Evolutionary conservation across 1,140 invertebrate species (phyloP), one percentile per base, ranked within the genome.

Genomic region (Pogonus chalceus): DNA sequence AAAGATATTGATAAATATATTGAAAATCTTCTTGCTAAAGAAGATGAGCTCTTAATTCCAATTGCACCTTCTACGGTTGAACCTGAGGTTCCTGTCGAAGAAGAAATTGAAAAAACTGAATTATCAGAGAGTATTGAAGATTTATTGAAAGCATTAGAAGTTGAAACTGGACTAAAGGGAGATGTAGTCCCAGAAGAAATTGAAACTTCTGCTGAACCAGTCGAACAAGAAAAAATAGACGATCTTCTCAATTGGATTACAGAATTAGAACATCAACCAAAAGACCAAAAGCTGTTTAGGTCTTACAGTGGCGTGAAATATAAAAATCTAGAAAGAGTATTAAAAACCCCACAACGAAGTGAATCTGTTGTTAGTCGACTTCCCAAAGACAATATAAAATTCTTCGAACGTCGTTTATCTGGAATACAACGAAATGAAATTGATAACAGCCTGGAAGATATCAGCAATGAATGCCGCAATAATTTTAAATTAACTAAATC

Each of bases 221-320:
- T 49, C 14, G 9, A 46, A 46, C 10, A 12, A 22, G 65, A 70
- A 20, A 69, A 67, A 58, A 66, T 69, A 20, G 63, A 65, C 22
- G 65, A 69, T 62, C 47, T 70, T 1, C 55, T 70, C 2, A 57
- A 53, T 31, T 70, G 66, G 66, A 68, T 70, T 57, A 64, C 69
- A 18, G 65, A 65, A 24, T 58, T 70, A 26, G 66, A 69, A 35
- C 62, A 69, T 56, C 62, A 69, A 51, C 58, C 62, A 21, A 53
- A 57, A 31, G 61, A 62, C n/a, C 58, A 60, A 16, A 64, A 66
- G 53, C 35, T 64, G 0, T 63, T 60, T 39, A 58, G 63, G 51
- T 68, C 66, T 0, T 61, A 60, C 14, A 66, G 60, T 51, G 62
- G 62, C 37, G 62, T 60, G 14, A 70, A 70, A 56, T 70, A 70